These are phyloP conservation scores for Erinaceus europaeus DNA, from an alignment of 2,113 vertebrate species.

Conservation along the genomic window DNA sequence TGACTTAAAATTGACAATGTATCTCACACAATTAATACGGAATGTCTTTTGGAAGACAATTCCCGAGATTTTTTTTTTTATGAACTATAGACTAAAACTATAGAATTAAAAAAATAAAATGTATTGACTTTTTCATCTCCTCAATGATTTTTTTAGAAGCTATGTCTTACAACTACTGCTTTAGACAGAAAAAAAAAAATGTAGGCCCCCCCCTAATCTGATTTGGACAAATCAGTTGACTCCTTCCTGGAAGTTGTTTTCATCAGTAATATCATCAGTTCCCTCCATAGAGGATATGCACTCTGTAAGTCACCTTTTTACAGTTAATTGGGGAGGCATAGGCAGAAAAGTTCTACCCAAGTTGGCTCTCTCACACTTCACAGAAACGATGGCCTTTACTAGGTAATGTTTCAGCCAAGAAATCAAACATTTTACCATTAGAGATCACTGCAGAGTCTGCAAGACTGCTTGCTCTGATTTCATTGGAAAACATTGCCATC, in stretches of 20 bases:
- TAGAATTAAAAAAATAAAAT: no score
- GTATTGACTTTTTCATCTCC: neutral
- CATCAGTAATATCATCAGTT: neutral
- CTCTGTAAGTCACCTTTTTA: neutral
- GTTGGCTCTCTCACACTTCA: neutral
- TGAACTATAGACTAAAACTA: conserved; percentile 11
- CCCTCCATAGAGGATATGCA: neutral
- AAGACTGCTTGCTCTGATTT: neutral
- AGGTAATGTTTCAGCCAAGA: neutral
- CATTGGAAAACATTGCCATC: conserved; percentile 7
- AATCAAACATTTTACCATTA: neutral
- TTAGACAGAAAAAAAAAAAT: neutral
- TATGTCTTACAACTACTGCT: neutral
- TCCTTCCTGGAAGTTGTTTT: no score
- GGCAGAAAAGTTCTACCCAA: neutral
- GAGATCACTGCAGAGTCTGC: neutral
- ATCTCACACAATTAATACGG: neutral
- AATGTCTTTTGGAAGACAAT: neutral
- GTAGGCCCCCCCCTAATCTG: neutral
- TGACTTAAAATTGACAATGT: neutral
- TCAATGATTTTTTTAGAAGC: neutral
- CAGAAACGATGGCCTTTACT: neutral
- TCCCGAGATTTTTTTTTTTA: neutral
- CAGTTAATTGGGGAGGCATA: neutral
- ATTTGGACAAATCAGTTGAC: neutral